These are phyloP conservation scores for Melipona quadrifasciata DNA, from an alignment of 1,140 invertebrate genomes.

Conservation along the genomic window DNA sequence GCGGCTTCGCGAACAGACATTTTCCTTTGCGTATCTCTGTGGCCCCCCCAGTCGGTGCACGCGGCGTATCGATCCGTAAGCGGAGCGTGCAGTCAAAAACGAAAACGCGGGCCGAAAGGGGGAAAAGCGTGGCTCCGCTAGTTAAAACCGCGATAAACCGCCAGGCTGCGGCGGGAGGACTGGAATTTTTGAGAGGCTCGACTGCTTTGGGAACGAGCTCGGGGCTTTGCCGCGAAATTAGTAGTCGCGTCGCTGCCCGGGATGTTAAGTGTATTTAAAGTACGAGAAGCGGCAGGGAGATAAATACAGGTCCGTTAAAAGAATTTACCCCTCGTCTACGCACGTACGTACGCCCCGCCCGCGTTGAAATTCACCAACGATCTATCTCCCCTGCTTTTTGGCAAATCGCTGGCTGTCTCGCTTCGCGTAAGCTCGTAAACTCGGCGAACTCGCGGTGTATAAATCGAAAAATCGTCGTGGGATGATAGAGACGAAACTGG, in stretches of 20 bases:
- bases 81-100: conserved; percentile 49
- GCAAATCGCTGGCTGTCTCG: not conserved
- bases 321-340: not conserved
- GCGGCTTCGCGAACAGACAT: conserved; percentile 46
- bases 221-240: not conserved
- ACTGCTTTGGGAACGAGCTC: not conserved
- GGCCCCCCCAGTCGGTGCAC: too few relatives aligned
- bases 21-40: conserved; percentile 45
- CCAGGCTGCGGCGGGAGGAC: too few relatives aligned
- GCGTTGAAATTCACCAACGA: not conserved
- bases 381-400: not conserved
- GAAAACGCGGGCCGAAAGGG: conserved; percentile 38
- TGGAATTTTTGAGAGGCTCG: not conserved
- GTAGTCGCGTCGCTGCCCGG: not conserved
- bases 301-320: not conserved
- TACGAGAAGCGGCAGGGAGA: not conserved
- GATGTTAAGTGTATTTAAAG: not conserved
- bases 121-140: not conserved
- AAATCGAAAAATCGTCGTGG: too few relatives aligned
- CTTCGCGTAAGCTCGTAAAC: not conserved
- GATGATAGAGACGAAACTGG: too few relatives aligned
- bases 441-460: too few relatives aligned
- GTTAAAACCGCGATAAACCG: conserved; percentile 15
- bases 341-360: not conserved
- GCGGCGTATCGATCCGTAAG: conserved; percentile 44